A percentile compares a stretch with the other conserved stretches of the same genome.
These are phyloP conservation scores for Alexandromys fortis DNA, from an alignment of 2,113 vertebrate genomes.

Conservation along the genomic window DNA sequence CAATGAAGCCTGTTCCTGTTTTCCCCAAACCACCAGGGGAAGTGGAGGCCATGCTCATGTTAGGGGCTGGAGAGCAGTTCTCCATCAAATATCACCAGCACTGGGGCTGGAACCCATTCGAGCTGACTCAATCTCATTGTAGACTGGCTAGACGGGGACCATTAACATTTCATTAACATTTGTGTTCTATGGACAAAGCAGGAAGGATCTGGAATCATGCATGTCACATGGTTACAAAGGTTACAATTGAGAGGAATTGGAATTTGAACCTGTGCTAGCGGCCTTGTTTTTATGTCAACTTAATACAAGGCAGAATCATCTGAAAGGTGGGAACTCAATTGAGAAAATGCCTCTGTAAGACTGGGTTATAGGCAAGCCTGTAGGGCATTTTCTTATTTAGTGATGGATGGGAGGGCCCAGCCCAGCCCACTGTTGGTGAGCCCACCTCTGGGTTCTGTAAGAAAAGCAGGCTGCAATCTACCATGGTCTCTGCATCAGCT, in stretches of 20 bases:
- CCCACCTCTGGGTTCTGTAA: neutral
- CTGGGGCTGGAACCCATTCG: rapidly evolving
- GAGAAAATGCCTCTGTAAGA: neutral
- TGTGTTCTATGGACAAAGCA: neutral
- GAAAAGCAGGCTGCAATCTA: neutral
- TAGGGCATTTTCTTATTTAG: neutral
- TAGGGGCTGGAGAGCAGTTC: neutral
- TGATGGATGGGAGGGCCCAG: neutral
- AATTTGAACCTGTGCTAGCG: neutral
- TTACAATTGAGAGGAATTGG: neutral
- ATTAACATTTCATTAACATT: neutral
- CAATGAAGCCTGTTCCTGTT: neutral
- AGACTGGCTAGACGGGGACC: neutral
- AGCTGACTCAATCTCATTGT: neutral
- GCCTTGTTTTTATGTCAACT: neutral
- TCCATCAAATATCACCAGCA: neutral
- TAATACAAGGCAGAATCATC: neutral
- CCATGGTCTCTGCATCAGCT: neutral
- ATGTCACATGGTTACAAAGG: neutral
- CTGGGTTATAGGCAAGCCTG: neutral
- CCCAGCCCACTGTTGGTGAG: neutral
- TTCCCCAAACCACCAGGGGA: neutral
- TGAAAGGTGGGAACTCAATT: neutral
- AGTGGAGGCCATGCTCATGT: rapidly evolving
- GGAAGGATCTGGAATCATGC: neutral